A percentile compares a stretch with the other conserved stretches of the same genome.
These are phyloP conservation scores for Lacerta agilis DNA, from an alignment of 2,797 vertebrate species.

Conservation along the genomic window DNA sequence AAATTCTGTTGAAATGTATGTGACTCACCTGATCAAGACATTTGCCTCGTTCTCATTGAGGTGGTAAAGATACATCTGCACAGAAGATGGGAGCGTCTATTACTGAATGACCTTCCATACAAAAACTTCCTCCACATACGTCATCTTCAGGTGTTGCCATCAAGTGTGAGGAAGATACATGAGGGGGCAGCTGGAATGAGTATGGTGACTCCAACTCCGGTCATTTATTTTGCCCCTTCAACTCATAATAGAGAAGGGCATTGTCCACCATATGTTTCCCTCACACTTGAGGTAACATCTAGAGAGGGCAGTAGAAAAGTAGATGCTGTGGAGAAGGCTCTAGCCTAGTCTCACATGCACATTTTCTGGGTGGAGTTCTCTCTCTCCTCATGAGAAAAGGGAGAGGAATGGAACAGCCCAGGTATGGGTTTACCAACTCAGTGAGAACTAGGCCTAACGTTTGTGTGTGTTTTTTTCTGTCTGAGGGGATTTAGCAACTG, in stretches of 20 bases:
- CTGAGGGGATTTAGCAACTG: background rate
- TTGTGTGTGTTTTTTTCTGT: background rate
- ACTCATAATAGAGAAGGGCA: too few species aligned
- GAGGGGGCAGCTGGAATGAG: too few species aligned
- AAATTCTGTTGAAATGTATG: background rate
- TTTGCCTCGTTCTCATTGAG: background rate
- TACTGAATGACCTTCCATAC: background rate
- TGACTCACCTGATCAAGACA: background rate
- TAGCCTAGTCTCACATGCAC: too few species aligned
- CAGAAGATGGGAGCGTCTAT: background rate
- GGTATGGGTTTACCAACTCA: background rate
- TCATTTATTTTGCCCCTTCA: too few species aligned
- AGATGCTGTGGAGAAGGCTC: too few species aligned
- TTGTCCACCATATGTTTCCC: too few species aligned
- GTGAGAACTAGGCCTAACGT: background rate
- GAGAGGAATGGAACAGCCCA: background rate
- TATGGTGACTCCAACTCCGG: too few species aligned
- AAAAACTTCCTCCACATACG: background rate
- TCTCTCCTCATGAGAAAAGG: background rate
- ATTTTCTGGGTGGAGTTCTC: too few species aligned
- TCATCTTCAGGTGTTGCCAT: too few species aligned
- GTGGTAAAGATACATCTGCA: background rate
- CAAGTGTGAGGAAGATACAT: too few species aligned
- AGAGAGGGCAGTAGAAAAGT: too few species aligned
- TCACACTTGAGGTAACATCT: too few species aligned